phyloP scores from a whole-genome alignment of 2,797 vertebrate species.

The Premnoplex brunnescens region DNA sequence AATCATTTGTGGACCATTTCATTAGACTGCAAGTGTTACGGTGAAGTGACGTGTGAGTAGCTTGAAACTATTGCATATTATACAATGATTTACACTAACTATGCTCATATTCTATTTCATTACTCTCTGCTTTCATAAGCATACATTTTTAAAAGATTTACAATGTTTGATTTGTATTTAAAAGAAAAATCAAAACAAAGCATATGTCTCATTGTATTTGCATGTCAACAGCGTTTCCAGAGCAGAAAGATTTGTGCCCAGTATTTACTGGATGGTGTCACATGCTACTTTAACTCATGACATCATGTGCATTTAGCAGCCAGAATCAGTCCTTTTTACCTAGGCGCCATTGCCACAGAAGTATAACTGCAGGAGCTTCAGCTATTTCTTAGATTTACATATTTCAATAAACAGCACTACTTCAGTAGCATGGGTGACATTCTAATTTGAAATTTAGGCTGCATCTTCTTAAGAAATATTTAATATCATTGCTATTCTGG shows the following conservation, averaged over 20 bases:
- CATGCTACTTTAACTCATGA: constrained; percentile 37
- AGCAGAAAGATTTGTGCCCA: constrained; percentile 55
- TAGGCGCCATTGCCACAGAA: constrained; percentile 20
- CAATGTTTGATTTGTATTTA: constrained; percentile 50
- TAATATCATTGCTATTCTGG: neutral
- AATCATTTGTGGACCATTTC: constrained; percentile 64
- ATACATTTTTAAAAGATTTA: constrained; percentile 45
- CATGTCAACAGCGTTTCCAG: constrained; percentile 12
- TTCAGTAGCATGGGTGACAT: neutral
- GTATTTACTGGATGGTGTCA: constrained; percentile 43
- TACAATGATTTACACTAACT: constrained; percentile 47
- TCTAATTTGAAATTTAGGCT: neutral
- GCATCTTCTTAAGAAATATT: neutral
- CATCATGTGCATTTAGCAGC: constrained; percentile 29
- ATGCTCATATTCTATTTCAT: constrained; percentile 41
- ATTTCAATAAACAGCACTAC: neutral
- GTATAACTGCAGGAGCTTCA: constrained; percentile 25
- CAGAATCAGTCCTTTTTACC: constrained; percentile 42
- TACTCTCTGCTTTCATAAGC: constrained; percentile 31
- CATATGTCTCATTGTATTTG: constrained; percentile 54
- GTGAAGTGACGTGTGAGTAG: constrained; percentile 47
- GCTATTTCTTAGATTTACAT: neutral
- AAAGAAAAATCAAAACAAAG: constrained; percentile 53
- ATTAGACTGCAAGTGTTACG: constrained; percentile 28
- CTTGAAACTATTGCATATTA: constrained; percentile 43